Conservation (phyloP, 2,888 invertebrate species). For the Toxonevra muliebris region DNA sequence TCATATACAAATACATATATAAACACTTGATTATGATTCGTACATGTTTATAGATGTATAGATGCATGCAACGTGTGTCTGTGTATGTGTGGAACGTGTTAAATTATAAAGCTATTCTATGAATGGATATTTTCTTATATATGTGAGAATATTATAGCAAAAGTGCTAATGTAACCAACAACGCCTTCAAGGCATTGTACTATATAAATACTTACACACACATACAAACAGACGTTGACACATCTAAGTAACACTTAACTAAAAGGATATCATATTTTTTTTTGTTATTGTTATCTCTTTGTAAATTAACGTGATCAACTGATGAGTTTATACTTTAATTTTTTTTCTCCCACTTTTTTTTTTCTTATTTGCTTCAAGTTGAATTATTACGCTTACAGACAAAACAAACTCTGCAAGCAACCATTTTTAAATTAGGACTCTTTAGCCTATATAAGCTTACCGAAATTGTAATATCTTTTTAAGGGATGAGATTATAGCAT, state of each 20-base stretch:
- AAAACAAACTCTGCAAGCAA: no score
- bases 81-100: constrained; percentile 6
- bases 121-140: no score
- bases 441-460: background rate
- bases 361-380: no score
- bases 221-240: background rate
- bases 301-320: constrained; percentile 9
- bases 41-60: constrained; percentile 21
- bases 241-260: background rate
- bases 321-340: background rate
- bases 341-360: no score
- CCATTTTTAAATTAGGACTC: background rate
- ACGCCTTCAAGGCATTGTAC: no score
- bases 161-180: no score
- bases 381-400: no score
- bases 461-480: background rate
- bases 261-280: background rate
- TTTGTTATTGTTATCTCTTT: constrained; percentile 4
- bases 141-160: no score
- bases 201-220: background rate
- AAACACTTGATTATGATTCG: constrained; percentile 22
- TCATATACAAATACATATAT: constrained; percentile 4
- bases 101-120: constrained; percentile 25
- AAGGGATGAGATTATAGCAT: background rate
- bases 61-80: background rate